Evolutionary conservation across 1,140 invertebrate genomes (phyloP), one percentile per base, ranked within the genome.

Genomic region (Ridgeia piscesae): DNA sequence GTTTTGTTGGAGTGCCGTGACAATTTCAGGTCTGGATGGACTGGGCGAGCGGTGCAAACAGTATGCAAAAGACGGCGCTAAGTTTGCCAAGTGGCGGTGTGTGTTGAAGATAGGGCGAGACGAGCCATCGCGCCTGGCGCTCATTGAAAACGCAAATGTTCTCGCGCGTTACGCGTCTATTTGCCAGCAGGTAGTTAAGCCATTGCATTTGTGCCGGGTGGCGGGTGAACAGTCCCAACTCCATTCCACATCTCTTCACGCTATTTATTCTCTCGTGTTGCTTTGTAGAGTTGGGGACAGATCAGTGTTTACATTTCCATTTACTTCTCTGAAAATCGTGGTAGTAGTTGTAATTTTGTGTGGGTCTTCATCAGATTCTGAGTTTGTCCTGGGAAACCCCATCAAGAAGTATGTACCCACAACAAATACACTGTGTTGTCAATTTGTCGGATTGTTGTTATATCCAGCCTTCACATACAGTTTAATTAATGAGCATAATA

Each of bases 31-130:
- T 92, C 97, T 99, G 92, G 99, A 99, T 96, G 98, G 99, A 95
- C 97, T 99, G 94, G 97, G 97, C 93, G 97, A 98, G 94, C 97
- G 99, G 93, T 99, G 99, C 96, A 98, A 98, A 92, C 98, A 99
- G 96, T 99, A 99, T 97, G 99, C 99, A 96, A 99, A 99, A 95
- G 98, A 99, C 94, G 99, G 99, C 33, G 99, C 98, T 95, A 98
- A 99, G 94, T 99, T 99, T 96, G 99, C 99, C 94, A 99, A 99
- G 95, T 99, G 99, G 99, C 97, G 99, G 94, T 99, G 98, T 96
- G 98, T 99, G 0, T 96, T 99, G 90, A 99, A 99, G 96, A 99
- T 99, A 95, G 97, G 97, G 91, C 97, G 98, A 93, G 97, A 98
- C 95, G 98, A 97, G 0, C 99, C 99, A 0, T 98, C 98, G 89